Conservation (phyloP, 2,888 invertebrate species). For the Opisthograptis luteolata region DNA sequence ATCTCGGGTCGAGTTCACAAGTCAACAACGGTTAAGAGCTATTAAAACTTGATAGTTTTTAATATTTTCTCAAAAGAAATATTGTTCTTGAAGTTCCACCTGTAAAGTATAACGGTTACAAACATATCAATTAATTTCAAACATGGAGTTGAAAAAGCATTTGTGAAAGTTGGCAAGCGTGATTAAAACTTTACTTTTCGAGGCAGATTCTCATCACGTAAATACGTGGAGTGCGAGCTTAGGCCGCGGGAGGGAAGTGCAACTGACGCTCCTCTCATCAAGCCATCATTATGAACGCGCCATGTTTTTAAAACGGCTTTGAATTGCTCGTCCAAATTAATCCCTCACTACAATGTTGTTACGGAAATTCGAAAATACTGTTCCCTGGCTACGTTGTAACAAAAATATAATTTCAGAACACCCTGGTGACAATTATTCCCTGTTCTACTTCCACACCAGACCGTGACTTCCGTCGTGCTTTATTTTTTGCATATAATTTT, state of each 20-base stretch:
- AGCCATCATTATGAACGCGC: conserved; percentile 79
- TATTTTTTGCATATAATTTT: conserved; percentile 82
- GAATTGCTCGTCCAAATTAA: conserved; percentile 75
- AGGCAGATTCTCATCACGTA: conserved; percentile 44
- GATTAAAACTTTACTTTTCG: conserved; percentile 39
- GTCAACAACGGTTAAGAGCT: conserved; percentile 37
- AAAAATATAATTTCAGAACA: conserved; percentile 54
- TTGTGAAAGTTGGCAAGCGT: conserved; percentile 31
- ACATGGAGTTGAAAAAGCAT: conserved; percentile 33
- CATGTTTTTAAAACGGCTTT: conserved; percentile 81
- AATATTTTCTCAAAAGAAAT: conserved; percentile 16
- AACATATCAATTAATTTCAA: conserved; percentile 27
- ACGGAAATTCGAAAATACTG: conserved; percentile 64
- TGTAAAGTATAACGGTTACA: conserved; percentile 8
- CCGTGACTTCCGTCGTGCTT: conserved; percentile 74
- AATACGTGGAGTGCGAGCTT: conserved; percentile 39
- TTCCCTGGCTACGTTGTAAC: conserved; percentile 55
- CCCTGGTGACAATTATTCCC: conserved; percentile 69
- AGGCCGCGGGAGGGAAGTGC: conserved; percentile 46
- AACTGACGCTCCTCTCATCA: conserved; percentile 72
- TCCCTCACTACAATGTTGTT: conserved; percentile 69
- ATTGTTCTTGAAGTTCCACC: conserved; percentile 11
- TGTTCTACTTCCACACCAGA: conserved; percentile 58
- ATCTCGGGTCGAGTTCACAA: conserved; percentile 43
- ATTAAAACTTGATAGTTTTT: conserved; percentile 26